Evolutionary conservation across 2,797 vertebrate genomes (phyloP).

Genomic region (Lates japonicus): DNA sequence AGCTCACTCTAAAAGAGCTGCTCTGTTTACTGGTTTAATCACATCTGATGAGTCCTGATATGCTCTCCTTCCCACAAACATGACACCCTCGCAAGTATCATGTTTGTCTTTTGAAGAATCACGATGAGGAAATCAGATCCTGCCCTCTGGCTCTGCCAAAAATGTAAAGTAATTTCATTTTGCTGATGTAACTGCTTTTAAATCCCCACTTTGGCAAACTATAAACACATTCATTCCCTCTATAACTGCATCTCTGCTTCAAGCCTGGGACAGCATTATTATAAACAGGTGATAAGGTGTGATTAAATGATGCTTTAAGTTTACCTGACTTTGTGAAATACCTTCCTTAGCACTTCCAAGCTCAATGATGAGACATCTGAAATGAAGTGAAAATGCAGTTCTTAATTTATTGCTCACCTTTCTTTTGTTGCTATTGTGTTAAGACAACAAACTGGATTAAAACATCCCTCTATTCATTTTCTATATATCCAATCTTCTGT

Average conservation of each 20-base stretch:
- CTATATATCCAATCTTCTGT: neutral
- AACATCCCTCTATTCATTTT: neutral
- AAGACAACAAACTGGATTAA: neutral
- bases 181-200: neutral
- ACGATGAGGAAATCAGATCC: neutral
- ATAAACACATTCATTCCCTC: neutral
- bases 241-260: neutral
- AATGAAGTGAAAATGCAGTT: neutral
- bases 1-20: neutral
- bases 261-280: neutral
- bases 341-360: too few species aligned
- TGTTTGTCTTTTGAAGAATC: neutral
- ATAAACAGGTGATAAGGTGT: neutral
- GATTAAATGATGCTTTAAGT: neutral
- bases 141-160: neutral
- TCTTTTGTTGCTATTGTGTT: neutral
- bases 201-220: neutral
- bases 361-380: too few species aligned
- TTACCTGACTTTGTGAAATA: neutral
- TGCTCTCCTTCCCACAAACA: slow-evolving; percentile 20
- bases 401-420: neutral
- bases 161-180: neutral
- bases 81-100: neutral
- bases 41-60: neutral
- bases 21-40: neutral